Percentiles rank a stretch among this genome's conserved stretches.
Conservation (phyloP, 2,888 invertebrate species). For the Junonia oenone region DNA sequence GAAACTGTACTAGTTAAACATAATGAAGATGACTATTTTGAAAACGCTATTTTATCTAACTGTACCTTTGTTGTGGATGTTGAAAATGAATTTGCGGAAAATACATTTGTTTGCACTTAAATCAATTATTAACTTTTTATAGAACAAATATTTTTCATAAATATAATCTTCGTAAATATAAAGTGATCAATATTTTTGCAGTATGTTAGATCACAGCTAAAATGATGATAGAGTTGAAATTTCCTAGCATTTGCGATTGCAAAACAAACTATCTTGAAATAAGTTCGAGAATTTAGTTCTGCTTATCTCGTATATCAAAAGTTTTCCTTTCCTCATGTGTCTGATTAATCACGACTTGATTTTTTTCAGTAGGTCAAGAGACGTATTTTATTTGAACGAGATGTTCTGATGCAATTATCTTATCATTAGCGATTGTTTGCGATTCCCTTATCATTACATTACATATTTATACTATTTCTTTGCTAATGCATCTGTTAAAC, state of each 20-base stretch:
- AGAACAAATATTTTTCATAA: background rate
- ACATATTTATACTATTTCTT: slow-evolving; percentile 36
- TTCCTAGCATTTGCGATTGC: too few relatives aligned
- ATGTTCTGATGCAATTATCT: slow-evolving; percentile 33
- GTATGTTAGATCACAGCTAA: too few relatives aligned
- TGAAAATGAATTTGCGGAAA: background rate
- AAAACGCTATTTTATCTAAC: background rate
- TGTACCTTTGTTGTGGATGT: background rate
- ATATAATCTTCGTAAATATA: too few relatives aligned
- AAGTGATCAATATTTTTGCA: too few relatives aligned
- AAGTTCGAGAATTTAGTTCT: background rate
- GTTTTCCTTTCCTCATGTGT: background rate
- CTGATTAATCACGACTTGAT: slow-evolving; percentile 15
- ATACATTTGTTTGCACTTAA: background rate
- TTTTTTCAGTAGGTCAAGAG: slow-evolving; percentile 34
- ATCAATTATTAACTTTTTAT: background rate
- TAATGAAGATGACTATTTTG: background rate
- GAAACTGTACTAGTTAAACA: too few relatives aligned
- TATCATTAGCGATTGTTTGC: slow-evolving; percentile 32
- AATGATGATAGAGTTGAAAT: too few relatives aligned
- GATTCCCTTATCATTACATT: slow-evolving; percentile 30
- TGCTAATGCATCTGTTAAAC: slow-evolving; percentile 21
- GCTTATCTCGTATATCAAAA: background rate
- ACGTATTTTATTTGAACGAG: slow-evolving; percentile 28
- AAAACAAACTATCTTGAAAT: background rate